These are phyloP conservation scores for Sebastes oblongus DNA, from an alignment of 2,797 vertebrate genomes.

Conservation along the genomic window DNA sequence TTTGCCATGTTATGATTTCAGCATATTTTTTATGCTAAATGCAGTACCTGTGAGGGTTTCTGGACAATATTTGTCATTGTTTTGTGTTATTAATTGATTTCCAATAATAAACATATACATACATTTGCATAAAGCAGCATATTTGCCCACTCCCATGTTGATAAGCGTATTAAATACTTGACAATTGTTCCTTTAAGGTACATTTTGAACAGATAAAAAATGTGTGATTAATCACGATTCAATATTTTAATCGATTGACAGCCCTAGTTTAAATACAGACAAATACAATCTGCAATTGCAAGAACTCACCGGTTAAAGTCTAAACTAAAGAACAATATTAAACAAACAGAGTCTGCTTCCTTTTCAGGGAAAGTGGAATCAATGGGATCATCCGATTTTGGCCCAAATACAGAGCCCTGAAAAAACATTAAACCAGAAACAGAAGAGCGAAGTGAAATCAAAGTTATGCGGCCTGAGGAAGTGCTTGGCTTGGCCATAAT, in stretches of 20 bases:
- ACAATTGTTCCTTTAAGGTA: rapidly evolving
- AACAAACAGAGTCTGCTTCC: constrained; percentile 58
- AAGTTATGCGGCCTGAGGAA: constrained; percentile 58
- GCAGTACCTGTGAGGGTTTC: too few relatives aligned
- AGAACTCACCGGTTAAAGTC: background rate
- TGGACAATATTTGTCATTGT: too few relatives aligned
- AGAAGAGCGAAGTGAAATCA: constrained; percentile 25
- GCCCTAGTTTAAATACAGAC: background rate
- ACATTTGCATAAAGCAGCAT: too few relatives aligned
- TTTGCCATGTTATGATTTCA: too few relatives aligned
- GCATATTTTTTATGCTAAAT: too few relatives aligned
- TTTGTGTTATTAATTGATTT: too few relatives aligned
- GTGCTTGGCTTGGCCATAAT: constrained; percentile 46
- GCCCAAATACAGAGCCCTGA: constrained; percentile 26
- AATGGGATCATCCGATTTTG: constrained; percentile 32
- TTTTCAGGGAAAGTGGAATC: constrained; percentile 32
- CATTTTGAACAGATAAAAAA: too few relatives aligned
- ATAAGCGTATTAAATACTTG: too few relatives aligned
- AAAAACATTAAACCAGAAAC: constrained; percentile 37
- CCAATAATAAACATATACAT: too few relatives aligned
- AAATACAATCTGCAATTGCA: background rate
- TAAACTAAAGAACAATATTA: constrained; percentile 55
- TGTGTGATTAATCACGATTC: too few relatives aligned
- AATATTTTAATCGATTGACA: too few relatives aligned
- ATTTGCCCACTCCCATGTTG: too few relatives aligned